Evolutionary conservation across 2,888 invertebrate species (phyloP).

Genomic region (Drosophila cracens): DNA sequence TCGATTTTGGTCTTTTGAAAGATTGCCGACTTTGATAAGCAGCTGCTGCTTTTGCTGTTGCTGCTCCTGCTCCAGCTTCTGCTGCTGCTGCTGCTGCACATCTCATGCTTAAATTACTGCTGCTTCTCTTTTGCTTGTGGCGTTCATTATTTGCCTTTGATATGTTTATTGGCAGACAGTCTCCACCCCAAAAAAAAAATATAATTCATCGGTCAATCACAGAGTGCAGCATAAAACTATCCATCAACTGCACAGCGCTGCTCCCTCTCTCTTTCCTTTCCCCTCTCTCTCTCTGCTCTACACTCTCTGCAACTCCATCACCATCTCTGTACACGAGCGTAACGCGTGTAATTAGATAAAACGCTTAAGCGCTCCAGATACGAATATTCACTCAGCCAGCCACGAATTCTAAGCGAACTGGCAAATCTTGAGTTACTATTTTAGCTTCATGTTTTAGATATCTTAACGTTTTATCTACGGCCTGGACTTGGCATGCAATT

Average conservation of each 20-base stretch:
- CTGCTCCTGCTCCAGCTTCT: neutral
- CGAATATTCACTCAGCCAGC: constrained; percentile 16
- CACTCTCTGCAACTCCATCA: neutral
- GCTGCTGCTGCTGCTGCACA: constrained; percentile 38
- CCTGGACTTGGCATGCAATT: neutral
- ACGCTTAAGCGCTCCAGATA: constrained; percentile 69
- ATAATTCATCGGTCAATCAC: constrained; percentile 27
- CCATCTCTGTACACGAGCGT: constrained; percentile 49
- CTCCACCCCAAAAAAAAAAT: neutral
- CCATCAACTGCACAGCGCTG: constrained; percentile 15
- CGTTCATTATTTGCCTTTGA: constrained; percentile 58
- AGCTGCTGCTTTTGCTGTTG: constrained; percentile 35
- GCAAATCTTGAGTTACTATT: constrained; percentile 21
- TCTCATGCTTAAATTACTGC: constrained; percentile 14
- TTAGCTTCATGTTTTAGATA: constrained; percentile 39
- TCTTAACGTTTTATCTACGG: constrained; percentile 36
- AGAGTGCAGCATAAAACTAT: neutral
- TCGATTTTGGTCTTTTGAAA: constrained; percentile 81
- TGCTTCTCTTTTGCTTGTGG: constrained; percentile 37
- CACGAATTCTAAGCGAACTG: constrained; percentile 19
- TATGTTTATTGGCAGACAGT: constrained; percentile 65
- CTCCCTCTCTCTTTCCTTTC: neutral
- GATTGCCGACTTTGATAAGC: constrained; percentile 85
- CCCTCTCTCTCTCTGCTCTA: neutral
- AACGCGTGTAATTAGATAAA: constrained; percentile 81